A percentile compares a stretch with the other conserved stretches of the same genome.
phyloP scores from a whole-genome alignment of 2,888 invertebrate species.

The Chymomyza amoena region DNA sequence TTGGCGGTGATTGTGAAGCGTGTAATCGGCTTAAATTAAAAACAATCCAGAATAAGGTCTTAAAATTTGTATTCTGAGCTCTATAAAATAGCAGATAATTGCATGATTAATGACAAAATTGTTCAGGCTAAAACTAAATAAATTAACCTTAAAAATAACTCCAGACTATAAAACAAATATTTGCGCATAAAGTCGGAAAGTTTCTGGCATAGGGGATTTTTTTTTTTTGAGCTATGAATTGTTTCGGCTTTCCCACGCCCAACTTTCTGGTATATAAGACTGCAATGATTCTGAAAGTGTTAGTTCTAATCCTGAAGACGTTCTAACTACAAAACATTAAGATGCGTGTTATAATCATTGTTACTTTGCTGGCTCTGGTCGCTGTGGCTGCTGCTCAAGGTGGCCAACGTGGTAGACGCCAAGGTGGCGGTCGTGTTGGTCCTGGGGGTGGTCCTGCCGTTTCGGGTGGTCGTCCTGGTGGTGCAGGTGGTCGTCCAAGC shows the following conservation, averaged over 20 bases:
- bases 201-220: background rate
- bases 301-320: conserved; percentile 9
- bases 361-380: conserved; percentile 32
- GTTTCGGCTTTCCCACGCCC: background rate
- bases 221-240: background rate
- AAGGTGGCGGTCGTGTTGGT: no score
- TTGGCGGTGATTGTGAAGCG: no score
- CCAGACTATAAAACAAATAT: background rate
- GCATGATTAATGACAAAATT: no score
- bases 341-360: conserved; percentile 43
- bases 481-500: no score
- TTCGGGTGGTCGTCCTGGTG: no score
- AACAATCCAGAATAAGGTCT: no score
- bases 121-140: no score
- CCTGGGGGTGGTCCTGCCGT: no score
- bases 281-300: background rate
- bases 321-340: background rate
- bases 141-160: background rate
- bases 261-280: conserved; percentile 36
- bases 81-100: no score
- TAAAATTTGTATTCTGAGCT: no score
- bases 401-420: background rate
- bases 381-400: conserved; percentile 23
- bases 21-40: no score
- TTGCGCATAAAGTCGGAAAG: background rate